Percentiles rank a stretch among this genome's conserved stretches.
Conservation (phyloP, 2,113 vertebrate genomes). For the Ceyx melanurus region DNA sequence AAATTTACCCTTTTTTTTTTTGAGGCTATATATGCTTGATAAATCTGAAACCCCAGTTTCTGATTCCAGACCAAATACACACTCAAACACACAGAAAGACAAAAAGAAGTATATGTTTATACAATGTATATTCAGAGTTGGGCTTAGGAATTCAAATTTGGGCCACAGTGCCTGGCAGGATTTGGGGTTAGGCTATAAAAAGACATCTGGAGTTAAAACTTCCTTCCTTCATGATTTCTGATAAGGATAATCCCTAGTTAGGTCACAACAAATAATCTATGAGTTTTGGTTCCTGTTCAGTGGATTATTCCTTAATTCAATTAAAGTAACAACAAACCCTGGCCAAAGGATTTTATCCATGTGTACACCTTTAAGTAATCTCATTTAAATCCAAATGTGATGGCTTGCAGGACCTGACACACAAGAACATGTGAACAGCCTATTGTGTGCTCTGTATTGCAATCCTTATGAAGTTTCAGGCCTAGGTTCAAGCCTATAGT, state of each 20-base stretch:
- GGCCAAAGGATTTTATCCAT: neutral
- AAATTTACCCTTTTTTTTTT: neutral
- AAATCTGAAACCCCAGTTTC: neutral
- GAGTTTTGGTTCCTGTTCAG: neutral
- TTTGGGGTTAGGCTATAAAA: neutral
- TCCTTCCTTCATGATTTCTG: neutral
- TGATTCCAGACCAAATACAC: neutral
- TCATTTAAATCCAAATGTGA: conserved; percentile 2
- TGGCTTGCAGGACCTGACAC: neutral
- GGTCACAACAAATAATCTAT: neutral
- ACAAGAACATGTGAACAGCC: neutral
- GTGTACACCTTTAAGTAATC: neutral
- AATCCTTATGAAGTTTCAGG: neutral
- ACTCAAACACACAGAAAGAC: neutral
- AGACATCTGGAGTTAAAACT: neutral
- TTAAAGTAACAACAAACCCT: neutral
- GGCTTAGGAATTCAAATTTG: neutral
- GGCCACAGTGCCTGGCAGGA: neutral
- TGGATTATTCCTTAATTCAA: conserved; percentile 26
- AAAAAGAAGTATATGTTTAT: neutral
- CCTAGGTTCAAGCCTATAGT: neutral
- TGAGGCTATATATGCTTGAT: neutral
- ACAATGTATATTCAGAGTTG: neutral
- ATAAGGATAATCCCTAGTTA: neutral
- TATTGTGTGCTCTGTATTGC: neutral